phyloP scores from a whole-genome alignment of 2,888 invertebrate species.

The Escarpia spicata region DNA sequence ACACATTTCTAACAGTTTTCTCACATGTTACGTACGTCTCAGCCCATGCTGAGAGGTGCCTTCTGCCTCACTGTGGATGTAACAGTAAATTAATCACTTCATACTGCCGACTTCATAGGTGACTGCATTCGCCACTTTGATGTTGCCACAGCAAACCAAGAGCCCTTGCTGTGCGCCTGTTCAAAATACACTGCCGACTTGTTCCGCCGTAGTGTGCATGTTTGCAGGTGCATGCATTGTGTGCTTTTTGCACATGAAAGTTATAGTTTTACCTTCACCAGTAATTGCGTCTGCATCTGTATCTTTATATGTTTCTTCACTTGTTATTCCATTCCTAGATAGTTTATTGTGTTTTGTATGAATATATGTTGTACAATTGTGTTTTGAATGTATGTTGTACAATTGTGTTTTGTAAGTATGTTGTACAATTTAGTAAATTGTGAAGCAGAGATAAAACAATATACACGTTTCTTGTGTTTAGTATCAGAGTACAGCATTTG shows the following conservation, averaged over 20 bases:
- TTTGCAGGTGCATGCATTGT: not conserved
- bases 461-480: not conserved
- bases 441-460: not conserved
- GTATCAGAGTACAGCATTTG: not conserved
- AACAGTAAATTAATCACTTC: conserved; percentile 12
- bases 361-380: not conserved
- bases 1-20: not conserved
- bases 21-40: not conserved
- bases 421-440: not conserved
- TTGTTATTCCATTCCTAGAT: not conserved
- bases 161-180: not conserved
- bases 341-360: not conserved
- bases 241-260: not conserved
- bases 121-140: not conserved
- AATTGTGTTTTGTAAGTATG: too few species aligned
- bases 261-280: not conserved
- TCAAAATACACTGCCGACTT: not conserved
- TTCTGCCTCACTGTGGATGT: not conserved
- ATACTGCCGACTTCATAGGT: not conserved
- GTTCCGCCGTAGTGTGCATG: not conserved
- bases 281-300: not conserved
- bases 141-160: not conserved
- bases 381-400: too few species aligned
- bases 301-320: not conserved
- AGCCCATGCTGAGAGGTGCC: not conserved